A percentile compares a stretch with the other conserved stretches of the same genome.
Evolutionary conservation across 2,113 vertebrate species (phyloP).

Genomic region (Triplophysa tibetana): DNA sequence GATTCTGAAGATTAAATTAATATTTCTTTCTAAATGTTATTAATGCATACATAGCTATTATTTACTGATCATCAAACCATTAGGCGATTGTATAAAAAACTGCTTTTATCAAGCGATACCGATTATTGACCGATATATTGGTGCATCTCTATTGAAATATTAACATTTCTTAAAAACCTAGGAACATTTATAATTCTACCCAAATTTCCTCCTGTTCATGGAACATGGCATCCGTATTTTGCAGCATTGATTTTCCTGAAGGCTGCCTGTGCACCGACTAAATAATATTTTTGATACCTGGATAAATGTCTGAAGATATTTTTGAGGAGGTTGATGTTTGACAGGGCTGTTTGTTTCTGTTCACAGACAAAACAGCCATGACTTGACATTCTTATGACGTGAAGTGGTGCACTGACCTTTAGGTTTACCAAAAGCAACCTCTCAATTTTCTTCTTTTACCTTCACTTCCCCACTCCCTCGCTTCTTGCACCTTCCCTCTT

Average conservation of each 20-base stretch:
- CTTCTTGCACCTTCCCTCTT: not conserved
- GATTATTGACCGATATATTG: too few relatives aligned
- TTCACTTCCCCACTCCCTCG: not conserved
- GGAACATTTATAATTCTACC: too few relatives aligned
- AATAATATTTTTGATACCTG: not conserved
- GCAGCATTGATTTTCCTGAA: not conserved
- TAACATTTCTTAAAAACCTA: too few relatives aligned
- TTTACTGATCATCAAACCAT: too few relatives aligned
- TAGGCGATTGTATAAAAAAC: too few relatives aligned
- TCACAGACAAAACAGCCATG: not conserved
- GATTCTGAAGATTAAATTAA: too few relatives aligned
- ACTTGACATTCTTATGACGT: conserved; percentile 25
- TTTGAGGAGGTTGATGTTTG: conserved; percentile 29
- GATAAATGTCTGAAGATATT: conserved; percentile 10
- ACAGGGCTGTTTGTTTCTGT: conserved; percentile 18
- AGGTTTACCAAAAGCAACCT: conserved; percentile 36
- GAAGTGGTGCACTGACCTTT: conserved; percentile 45
- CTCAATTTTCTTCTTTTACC: conserved; percentile 3
- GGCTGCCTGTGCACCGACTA: not conserved
- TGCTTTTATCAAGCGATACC: too few relatives aligned
- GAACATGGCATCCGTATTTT: not conserved
- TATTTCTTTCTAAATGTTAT: too few relatives aligned
- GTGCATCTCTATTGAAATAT: too few relatives aligned
- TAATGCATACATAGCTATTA: too few relatives aligned
- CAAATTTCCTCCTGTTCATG: too few relatives aligned